Conservation (phyloP, 2,888 invertebrate genomes). For the Linyphia triangularis region DNA sequence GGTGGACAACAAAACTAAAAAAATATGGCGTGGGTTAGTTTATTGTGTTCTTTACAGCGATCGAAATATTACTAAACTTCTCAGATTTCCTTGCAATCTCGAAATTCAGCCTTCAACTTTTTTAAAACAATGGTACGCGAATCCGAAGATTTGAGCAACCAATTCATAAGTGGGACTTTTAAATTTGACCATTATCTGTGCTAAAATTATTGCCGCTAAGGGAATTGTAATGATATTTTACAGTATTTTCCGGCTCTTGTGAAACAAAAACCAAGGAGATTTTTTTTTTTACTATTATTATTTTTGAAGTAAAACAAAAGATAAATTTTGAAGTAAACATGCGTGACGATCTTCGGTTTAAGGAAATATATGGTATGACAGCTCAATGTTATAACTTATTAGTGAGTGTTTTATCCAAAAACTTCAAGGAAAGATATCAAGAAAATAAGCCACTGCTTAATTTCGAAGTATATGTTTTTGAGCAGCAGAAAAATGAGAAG, state of each 20-base stretch:
- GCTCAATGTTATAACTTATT: slow-evolving; percentile 70
- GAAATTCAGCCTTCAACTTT: slow-evolving; percentile 64
- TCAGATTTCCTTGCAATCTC: slow-evolving; percentile 40
- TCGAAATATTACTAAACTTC: slow-evolving; percentile 35
- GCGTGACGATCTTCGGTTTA: slow-evolving; percentile 65
- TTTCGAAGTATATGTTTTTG: slow-evolving; percentile 41
- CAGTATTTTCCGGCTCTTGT: slow-evolving; percentile 64
- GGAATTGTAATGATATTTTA: slow-evolving; percentile 65
- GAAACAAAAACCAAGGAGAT: slow-evolving; percentile 48
- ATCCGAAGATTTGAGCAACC: slow-evolving; percentile 52
- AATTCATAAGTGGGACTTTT: slow-evolving; percentile 58
- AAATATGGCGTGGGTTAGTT: background rate
- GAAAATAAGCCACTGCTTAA: slow-evolving; percentile 56
- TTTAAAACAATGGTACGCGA: slow-evolving; percentile 44
- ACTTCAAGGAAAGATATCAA: slow-evolving; percentile 53
- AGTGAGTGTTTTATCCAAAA: slow-evolving; percentile 65
- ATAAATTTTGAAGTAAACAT: slow-evolving; percentile 66
- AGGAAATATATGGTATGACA: slow-evolving; percentile 64
- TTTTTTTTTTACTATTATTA: slow-evolving; percentile 40
- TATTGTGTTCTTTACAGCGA: slow-evolving; percentile 6
- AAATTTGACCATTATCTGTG: slow-evolving; percentile 53
- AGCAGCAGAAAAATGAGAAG: slow-evolving; percentile 25
- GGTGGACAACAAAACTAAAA: background rate
- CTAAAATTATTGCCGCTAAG: slow-evolving; percentile 62
- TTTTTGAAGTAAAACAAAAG: slow-evolving; percentile 67